Conservation (phyloP, 2,113 vertebrate genomes). For the rabbit (Oryctolagus cuniculus) region mOryCun1.1 NC_091435.1:12721001-12721500, state of each 20-base stretch:
- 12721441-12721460: neutral
- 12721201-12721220: neutral
- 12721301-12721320: neutral
- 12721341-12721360: neutral
- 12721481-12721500: neutral
- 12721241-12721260: neutral
- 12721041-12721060: neutral
- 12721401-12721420: neutral
- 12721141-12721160: neutral
- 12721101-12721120: neutral
- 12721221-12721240: neutral
- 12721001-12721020: neutral
- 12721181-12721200: neutral
- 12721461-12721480: neutral
- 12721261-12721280: neutral
- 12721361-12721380: neutral
- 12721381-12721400: neutral
- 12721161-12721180: neutral
- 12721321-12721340: neutral
- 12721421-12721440: neutral
- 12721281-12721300: neutral
- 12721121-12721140: neutral
- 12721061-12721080: slow-evolving; percentile 8
- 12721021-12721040: slow-evolving; percentile 29
- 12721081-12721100: neutral